Percentiles rank a stretch among this genome's conserved stretches.
Conservation (phyloP, 1,140 invertebrate genomes). For the Zophobas atratus region DNA sequence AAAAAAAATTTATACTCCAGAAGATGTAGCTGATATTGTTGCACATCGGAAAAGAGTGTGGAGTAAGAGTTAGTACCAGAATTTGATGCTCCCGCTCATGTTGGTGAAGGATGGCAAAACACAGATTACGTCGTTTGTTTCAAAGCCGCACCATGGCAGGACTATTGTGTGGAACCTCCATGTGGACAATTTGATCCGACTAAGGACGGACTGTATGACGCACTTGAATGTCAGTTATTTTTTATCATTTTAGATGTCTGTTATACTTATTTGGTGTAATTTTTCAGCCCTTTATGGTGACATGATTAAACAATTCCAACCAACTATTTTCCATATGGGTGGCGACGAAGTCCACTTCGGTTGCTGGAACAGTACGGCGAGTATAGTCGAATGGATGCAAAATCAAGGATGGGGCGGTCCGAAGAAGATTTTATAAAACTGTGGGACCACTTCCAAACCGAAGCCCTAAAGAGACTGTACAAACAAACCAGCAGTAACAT, state of each 20-base stretch:
- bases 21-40: slow-evolving; percentile 75
- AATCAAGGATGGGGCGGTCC: slow-evolving; percentile 73
- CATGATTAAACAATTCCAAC: slow-evolving; percentile 74
- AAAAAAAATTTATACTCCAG: slow-evolving; percentile 74
- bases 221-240: slow-evolving; percentile 75
- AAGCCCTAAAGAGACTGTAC: slow-evolving; percentile 76
- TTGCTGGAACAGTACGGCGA: slow-evolving; percentile 83
- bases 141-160: slow-evolving; percentile 82
- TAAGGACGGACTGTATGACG: slow-evolving; percentile 80
- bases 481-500: slow-evolving; percentile 72
- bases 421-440: slow-evolving; percentile 79
- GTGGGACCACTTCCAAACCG: slow-evolving; percentile 84
- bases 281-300: slow-evolving; percentile 66
- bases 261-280: background rate
- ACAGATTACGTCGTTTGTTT: slow-evolving; percentile 78
- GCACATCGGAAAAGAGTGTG: slow-evolving; percentile 78
- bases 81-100: slow-evolving; percentile 91
- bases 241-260: slow-evolving; percentile 56
- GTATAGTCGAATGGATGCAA: slow-evolving; percentile 81
- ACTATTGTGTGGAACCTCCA: slow-evolving; percentile 87
- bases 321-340: slow-evolving; percentile 91
- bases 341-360: slow-evolving; percentile 83
- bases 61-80: slow-evolving; percentile 86
- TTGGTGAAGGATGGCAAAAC: slow-evolving; percentile 90
- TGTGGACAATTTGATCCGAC: slow-evolving; percentile 90